Evolutionary conservation across 2,888 invertebrate species (phyloP).

Genomic region (Camptogramma bilineatum): DNA sequence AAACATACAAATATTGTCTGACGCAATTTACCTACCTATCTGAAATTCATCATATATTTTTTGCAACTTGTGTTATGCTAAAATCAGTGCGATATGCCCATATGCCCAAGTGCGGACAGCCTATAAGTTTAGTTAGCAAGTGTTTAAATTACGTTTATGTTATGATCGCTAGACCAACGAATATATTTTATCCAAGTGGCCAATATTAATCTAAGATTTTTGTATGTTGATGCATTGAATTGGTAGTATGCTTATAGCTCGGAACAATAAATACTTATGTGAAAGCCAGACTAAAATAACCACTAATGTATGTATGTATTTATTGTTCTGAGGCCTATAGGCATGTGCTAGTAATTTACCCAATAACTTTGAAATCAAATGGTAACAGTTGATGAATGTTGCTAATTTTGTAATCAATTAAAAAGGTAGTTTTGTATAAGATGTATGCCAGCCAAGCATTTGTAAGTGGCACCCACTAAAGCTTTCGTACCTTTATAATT

Average conservation of each 20-base stretch:
- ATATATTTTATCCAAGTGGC: conserved; percentile 43
- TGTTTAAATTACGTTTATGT: neutral
- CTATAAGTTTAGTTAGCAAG: neutral
- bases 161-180: conserved; percentile 45
- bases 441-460: conserved; percentile 7
- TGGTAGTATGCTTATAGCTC: too few relatives aligned
- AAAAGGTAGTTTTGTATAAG: neutral
- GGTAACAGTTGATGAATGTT: neutral
- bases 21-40: too few relatives aligned
- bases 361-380: neutral
- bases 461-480: conserved; percentile 15
- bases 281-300: too few relatives aligned
- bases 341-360: neutral
- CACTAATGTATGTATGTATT: too few relatives aligned
- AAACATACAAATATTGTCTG: too few relatives aligned
- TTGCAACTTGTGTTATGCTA: too few relatives aligned
- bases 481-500: conserved; percentile 10
- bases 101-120: neutral
- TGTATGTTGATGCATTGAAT: neutral
- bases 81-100: too few relatives aligned
- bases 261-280: too few relatives aligned
- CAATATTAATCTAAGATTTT: conserved; percentile 34
- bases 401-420: neutral
- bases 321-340: too few relatives aligned
- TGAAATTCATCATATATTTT: too few relatives aligned